Base-by-base conservation (phyloP, 2,113 vertebrate species). In the Cheirogaleus medius region DNA sequence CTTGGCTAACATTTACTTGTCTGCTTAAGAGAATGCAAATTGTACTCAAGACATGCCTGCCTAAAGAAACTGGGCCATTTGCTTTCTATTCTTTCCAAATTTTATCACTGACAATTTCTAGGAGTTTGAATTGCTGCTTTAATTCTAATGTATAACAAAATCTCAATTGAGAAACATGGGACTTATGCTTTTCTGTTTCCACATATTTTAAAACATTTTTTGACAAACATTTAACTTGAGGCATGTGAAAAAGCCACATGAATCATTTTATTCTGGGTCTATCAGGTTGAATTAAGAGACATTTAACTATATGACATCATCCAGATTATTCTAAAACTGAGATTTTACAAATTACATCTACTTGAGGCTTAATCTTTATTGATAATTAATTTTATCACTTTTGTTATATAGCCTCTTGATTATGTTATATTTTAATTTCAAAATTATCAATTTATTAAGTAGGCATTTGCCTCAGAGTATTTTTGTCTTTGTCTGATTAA, bases 401-500 rank as follows among this genome's bases (percentile, higher is more conserved):
- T 69, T 85, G 39, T 93, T 71, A 60, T 52, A 44, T 0, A 18
- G 21, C 23, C 18, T 77, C 63, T 78, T 97, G 54, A 94, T 94
- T 83, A 92, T 88, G 4, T 37, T 78, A 27, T 42, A 68, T 74
- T 47, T 92, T 85, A 92, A 92, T 93, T 96, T 58, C 56, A 54
- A 92, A 91, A 69, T 47, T 71, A 56, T 11, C 39, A 94, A 34
- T 93, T 95, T 63, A 90, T 95, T 97, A 77, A 64, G 34, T 4
- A 87, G 25, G 3, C 34, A 82, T 93, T 95, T 94, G 15, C 54
- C 14, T 86, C 42, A 29, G 80, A 93, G 8, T 56, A 63, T 78
- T 87, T 69, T 96, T 74, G 54, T 34, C 37, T 94, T 83, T 93
- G 91, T 96, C 44, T 63, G 49, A 95, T 88, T 93, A 96, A 96